phyloP scores from a whole-genome alignment of 2,888 invertebrate species.

The Acronicta psi region DNA sequence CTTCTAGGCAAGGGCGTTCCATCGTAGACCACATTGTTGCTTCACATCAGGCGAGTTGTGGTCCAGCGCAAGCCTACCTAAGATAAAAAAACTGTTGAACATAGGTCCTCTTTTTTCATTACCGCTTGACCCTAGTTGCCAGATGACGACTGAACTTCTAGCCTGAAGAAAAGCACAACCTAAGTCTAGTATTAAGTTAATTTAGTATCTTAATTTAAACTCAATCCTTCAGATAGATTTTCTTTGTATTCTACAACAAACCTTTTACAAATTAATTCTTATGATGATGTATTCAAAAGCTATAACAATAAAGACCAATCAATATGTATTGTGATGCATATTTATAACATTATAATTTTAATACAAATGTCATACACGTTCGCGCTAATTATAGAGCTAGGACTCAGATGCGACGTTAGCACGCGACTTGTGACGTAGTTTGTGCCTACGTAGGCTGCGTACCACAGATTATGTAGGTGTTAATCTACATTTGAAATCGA shows the following conservation, averaged over 20 bases:
- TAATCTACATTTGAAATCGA: no score
- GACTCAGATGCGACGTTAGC: constrained; percentile 13
- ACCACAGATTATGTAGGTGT: not conserved
- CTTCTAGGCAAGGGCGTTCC: no score
- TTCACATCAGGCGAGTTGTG: no score
- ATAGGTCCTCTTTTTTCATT: no score
- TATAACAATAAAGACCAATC: constrained; percentile 15
- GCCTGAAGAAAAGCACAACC: no score
- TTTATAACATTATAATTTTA: constrained; percentile 20
- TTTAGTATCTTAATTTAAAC: no score
- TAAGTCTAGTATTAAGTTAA: no score
- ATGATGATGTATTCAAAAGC: not conserved
- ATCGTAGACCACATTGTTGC: no score
- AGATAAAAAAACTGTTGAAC: no score
- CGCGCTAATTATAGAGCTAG: constrained; percentile 17
- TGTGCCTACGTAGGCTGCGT: constrained; percentile 6
- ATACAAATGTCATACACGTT: constrained; percentile 13
- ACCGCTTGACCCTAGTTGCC: no score
- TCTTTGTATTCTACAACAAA: not conserved
- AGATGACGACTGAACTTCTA: no score
- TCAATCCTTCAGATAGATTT: not conserved
- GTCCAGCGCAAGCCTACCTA: no score
- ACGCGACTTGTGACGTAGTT: constrained; percentile 8
- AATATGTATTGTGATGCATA: constrained; percentile 22
- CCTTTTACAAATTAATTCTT: not conserved